Evolutionary conservation across 2,888 invertebrate genomes (phyloP).

Genomic region (Xestia sexstrigata): DNA sequence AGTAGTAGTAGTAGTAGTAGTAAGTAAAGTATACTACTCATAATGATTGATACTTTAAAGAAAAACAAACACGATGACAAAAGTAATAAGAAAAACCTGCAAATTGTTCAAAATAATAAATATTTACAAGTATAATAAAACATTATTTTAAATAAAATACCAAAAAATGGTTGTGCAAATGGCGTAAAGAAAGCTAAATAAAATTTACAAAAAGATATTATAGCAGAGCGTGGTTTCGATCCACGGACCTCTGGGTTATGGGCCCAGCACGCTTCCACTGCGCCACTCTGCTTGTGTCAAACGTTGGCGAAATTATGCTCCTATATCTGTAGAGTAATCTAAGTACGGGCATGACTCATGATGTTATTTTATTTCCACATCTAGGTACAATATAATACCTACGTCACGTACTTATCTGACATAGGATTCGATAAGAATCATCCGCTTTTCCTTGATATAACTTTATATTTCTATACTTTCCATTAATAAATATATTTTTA

Average conservation of each 20-base stretch:
- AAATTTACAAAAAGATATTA: constrained; percentile 35
- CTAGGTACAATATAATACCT: background rate
- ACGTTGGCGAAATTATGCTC: background rate
- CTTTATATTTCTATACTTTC: background rate
- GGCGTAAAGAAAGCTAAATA: background rate
- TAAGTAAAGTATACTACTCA: too few relatives aligned
- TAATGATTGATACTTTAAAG: background rate
- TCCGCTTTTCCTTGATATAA: background rate
- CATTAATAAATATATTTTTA: background rate
- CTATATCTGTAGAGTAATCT: constrained; percentile 2
- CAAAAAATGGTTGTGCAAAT: background rate
- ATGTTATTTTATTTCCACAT: background rate
- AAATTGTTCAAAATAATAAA: background rate
- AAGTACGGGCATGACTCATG: background rate
- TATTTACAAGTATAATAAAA: background rate
- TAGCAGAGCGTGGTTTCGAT: constrained; percentile 95
- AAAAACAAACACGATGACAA: background rate
- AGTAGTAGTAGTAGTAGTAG: too few relatives aligned
- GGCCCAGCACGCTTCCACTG: constrained; percentile 96
- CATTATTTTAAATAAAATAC: background rate
- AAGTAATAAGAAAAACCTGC: background rate
- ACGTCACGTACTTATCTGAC: background rate
- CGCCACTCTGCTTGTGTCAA: constrained; percentile 92
- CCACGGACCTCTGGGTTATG: constrained; percentile 97
- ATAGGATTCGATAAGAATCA: background rate